Conservation (phyloP, 2,113 vertebrate species). For the Mobula hypostoma region DNA sequence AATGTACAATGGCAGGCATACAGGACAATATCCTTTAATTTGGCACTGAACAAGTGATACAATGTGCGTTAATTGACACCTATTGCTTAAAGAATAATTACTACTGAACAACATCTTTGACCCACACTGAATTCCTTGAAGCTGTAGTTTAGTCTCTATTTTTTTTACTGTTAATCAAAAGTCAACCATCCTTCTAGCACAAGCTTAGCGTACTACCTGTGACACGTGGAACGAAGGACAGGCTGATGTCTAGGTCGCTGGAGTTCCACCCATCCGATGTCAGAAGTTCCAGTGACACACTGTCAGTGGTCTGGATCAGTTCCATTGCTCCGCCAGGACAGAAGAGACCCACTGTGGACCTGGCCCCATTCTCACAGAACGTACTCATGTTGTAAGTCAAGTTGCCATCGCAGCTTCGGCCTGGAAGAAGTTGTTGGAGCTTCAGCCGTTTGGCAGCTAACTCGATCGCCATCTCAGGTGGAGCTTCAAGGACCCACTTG, state of each 20-base stretch:
- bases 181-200: too few species aligned
- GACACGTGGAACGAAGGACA: conserved; percentile 64
- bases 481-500: conserved; percentile 68
- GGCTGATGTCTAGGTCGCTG: conserved; percentile 57
- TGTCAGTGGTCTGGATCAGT: conserved; percentile 70
- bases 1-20: too few species aligned
- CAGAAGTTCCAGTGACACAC: conserved; percentile 61
- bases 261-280: conserved; percentile 44
- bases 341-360: conserved; percentile 67
- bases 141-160: too few species aligned
- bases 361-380: conserved; percentile 45
- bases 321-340: conserved; percentile 68
- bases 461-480: conserved; percentile 54
- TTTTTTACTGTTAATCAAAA: too few species aligned
- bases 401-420: conserved; percentile 57
- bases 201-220: conserved; percentile 57
- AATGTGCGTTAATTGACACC: too few species aligned
- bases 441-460: conserved; percentile 53
- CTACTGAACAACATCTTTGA: too few species aligned
- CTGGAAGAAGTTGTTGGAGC: conserved; percentile 59
- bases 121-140: too few species aligned
- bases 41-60: too few species aligned
- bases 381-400: conserved; percentile 55
- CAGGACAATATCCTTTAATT: too few species aligned
- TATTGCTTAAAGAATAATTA: too few species aligned